A percentile compares a stretch with the other conserved stretches of the same genome.
Conservation (phyloP, 2,113 vertebrate genomes). For the Ifrita kowaldi region DNA sequence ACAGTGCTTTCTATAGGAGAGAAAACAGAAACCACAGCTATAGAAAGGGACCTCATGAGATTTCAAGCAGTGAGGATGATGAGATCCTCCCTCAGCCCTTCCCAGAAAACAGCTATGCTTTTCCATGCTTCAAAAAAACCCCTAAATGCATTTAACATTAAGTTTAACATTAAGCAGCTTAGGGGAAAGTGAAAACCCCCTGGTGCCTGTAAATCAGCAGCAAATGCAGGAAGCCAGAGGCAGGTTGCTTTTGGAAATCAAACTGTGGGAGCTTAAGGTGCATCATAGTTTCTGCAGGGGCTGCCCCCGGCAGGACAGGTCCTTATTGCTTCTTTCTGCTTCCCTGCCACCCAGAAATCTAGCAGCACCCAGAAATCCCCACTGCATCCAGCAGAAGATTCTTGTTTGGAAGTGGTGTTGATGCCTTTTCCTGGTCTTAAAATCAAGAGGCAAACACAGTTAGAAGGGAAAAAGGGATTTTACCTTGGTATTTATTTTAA, state of each 20-base stretch:
- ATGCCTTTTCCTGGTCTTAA: too few relatives aligned
- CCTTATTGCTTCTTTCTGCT: not conserved
- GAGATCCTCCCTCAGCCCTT: not conserved
- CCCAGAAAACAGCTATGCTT: not conserved
- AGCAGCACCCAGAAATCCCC: not conserved
- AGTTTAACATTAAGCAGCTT: not conserved
- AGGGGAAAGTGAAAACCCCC: not conserved
- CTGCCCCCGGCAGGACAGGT: not conserved
- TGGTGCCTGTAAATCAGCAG: not conserved
- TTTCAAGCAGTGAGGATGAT: not conserved
- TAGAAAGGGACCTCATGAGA: not conserved
- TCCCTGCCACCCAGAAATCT: not conserved
- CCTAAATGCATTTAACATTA: not conserved
- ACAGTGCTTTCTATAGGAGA: not conserved
- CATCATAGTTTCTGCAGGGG: accelerated
- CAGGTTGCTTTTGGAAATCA: not conserved
- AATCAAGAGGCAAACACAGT: too few relatives aligned
- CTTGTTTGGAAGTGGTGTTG: not conserved
- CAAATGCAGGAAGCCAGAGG: not conserved
- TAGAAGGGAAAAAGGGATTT: too few relatives aligned
- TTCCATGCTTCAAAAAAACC: not conserved
- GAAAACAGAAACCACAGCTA: not conserved
- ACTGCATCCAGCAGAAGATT: accelerated
- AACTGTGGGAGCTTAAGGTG: not conserved
- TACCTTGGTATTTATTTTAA: too few relatives aligned